phyloP scores from a whole-genome alignment of 2,888 invertebrate genomes.

The Lamellibrachia satsuma region DNA sequence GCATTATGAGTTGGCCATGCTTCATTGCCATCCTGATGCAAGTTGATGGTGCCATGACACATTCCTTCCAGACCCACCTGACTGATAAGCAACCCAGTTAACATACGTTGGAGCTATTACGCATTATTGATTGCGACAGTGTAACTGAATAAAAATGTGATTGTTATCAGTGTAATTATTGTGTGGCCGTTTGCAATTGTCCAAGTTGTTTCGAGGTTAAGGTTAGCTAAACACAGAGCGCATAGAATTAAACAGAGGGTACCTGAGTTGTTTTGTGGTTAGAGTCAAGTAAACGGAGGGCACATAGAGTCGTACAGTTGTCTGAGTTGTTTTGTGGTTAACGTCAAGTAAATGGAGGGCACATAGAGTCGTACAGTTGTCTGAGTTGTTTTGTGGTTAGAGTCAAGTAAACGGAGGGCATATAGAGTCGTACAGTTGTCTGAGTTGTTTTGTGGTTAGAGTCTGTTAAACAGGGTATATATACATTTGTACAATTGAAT shows the following conservation, averaged over 20 bases:
- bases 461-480: not conserved
- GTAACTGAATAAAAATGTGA: not conserved
- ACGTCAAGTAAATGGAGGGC: too few species aligned
- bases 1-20: not conserved
- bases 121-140: conserved; percentile 4
- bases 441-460: not conserved
- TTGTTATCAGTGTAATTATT: conserved; percentile 6
- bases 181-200: not conserved
- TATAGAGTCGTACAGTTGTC: not conserved
- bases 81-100: not conserved
- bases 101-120: not conserved
- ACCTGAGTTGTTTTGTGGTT: not conserved
- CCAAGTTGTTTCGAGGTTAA: not conserved
- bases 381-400: too few species aligned
- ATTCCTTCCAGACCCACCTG: not conserved
- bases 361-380: too few species aligned
- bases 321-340: too few species aligned
- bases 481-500: too few species aligned
- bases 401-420: too few species aligned
- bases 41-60: not conserved
- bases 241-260: not conserved
- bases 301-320: too few species aligned
- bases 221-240: not conserved
- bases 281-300: not conserved
- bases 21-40: not conserved